A percentile compares a stretch with the other conserved stretches of the same genome.
Evolutionary conservation across 2,888 invertebrate genomes (phyloP).

Genomic region (Pristionchus entomophagus): DNA sequence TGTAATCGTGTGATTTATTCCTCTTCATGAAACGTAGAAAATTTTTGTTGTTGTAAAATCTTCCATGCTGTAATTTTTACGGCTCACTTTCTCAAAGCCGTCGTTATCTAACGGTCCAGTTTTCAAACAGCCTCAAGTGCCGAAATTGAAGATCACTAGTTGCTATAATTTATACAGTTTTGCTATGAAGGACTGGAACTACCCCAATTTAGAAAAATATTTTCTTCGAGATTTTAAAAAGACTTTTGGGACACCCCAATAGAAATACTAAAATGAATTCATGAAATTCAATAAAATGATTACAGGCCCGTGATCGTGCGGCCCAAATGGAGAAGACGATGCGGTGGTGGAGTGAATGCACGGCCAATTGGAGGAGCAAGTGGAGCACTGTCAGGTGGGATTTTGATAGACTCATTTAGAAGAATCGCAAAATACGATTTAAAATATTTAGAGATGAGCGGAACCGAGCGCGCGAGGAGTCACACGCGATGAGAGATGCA

Average conservation of each 20-base stretch:
- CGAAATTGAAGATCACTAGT: too few species aligned
- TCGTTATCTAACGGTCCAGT: too few species aligned
- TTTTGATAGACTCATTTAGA: conserved; percentile 39
- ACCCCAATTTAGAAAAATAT: too few species aligned
- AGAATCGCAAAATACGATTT: neutral
- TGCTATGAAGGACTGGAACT: too few species aligned
- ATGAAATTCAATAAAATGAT: neutral
- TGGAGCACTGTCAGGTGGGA: conserved; percentile 87
- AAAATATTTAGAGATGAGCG: conserved; percentile 84
- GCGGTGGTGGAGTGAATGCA: conserved; percentile 99
- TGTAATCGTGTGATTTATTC: too few species aligned
- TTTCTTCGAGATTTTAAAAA: neutral
- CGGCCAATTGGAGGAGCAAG: conserved; percentile 94
- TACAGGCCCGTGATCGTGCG: conserved; percentile 87
- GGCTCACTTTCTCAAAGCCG: too few species aligned
- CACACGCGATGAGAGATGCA: conserved; percentile 87
- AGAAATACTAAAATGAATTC: neutral
- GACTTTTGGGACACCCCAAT: neutral
- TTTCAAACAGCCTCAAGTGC: too few species aligned
- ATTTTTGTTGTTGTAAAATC: too few species aligned
- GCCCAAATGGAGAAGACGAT: conserved; percentile 99
- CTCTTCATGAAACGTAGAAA: too few species aligned
- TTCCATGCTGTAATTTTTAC: too few species aligned
- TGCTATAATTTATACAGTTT: too few species aligned
- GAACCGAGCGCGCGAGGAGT: conserved; percentile 92